Conservation (phyloP, 2,797 vertebrate species). For the Myotis planiceps region DNA sequence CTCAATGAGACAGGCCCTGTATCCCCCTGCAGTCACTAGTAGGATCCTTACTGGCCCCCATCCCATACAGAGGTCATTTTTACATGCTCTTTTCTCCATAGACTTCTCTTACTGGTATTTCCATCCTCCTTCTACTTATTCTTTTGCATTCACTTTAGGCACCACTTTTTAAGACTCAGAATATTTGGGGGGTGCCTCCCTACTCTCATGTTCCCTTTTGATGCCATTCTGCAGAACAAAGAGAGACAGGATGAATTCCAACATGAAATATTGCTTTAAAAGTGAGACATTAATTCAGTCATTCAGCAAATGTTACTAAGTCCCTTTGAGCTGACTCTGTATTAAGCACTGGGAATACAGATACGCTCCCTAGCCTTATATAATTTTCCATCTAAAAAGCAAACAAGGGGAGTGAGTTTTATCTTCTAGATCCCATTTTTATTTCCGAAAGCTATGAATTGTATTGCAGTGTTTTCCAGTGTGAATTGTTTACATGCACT, state of each 20-base stretch:
- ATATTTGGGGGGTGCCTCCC: background rate
- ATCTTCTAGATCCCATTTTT: background rate
- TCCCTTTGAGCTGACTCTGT: background rate
- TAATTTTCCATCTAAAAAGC: constrained; percentile 23
- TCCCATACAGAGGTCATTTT: background rate
- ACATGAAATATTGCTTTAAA: background rate
- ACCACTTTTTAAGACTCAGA: background rate
- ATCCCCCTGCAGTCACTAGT: background rate
- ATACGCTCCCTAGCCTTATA: background rate
- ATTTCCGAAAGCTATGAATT: background rate
- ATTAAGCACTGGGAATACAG: background rate
- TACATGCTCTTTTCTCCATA: background rate
- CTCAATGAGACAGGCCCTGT: background rate
- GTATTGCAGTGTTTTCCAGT: background rate
- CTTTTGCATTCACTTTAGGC: background rate
- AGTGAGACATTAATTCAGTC: background rate
- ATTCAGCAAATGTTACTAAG: background rate
- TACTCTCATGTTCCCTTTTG: background rate
- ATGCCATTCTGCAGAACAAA: background rate
- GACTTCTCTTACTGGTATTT: background rate
- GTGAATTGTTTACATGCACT: background rate
- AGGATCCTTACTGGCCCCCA: background rate
- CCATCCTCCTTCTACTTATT: background rate
- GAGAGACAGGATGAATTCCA: background rate
- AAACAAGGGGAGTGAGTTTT: background rate